Base-by-base conservation (phyloP, 2,888 invertebrate genomes). In the Parthenolecanium corni region DNA sequence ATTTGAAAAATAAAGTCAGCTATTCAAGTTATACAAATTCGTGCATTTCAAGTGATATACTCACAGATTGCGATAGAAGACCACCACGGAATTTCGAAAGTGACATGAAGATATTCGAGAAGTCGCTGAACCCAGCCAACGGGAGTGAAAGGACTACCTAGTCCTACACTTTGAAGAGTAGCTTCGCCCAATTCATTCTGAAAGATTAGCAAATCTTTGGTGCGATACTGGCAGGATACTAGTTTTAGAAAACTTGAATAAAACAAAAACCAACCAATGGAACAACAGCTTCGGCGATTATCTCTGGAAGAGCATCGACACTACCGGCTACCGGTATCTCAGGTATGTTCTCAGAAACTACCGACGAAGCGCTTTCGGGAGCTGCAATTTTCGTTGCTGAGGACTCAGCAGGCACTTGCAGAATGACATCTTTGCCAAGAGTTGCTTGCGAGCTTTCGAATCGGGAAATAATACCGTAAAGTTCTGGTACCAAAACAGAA, bases 61-160 rank as follows among this genome's bases (percentile, higher is more conserved):
- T 69, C 74, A 83, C 84, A 87, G 62, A 85, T 75, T 2, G 84
- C 77, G 69, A 96, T 93, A 12, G 89, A 78, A 40, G 79, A 83
- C 93, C 95, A 97, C 97, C 97, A 97, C 0, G 96, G 96, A 12
- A 96, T 67, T 68, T 86, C 89, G 12, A 80, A 74, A 0, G 78
- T 75, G n/a, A 88, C 80, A 72, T 97, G 96, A 42, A 94, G 69
- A 70, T 77, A 85, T 74, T 97, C 95, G 69, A 96, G 76, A 66
- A 80, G 79, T 51, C 82, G 78, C 73, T 95, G 89, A 14, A 92
- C 79, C 4, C 90, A 72, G 0, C 95, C 94, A 1, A 85, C 79
- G 0, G 95, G 95, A 16, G 80, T 76, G 82, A 84, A 88, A 24
- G 88, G 84, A 9, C 31, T n/a, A 1, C 88, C 91, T 20, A 95